Base-by-base conservation (phyloP, 1,140 invertebrate species). In the Lepidurus couesii region DNA sequence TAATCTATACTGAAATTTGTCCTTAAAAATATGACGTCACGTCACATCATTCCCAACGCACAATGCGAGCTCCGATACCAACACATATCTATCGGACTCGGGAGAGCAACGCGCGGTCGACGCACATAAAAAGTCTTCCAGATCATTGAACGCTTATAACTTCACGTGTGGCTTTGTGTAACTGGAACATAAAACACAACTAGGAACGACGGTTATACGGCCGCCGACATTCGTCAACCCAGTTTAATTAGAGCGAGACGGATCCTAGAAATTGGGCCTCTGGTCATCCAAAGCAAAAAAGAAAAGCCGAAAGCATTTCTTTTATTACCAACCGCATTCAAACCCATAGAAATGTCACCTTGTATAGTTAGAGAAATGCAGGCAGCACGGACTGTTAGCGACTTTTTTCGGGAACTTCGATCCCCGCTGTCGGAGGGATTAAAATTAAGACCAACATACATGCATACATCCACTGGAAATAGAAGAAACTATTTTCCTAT, bases 371-470 rank as follows among this genome's bases (percentile, higher is more conserved):
- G 34, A 34, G 34, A 34, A 34, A 34, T 34, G 34, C 34, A 34
- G 34, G 34, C 34, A 34, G 34, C 34, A 34, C 34, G 34, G 34
- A 34, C 34, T 34, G 34, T 34, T 34, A 34, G 34, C 34, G 34
- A 34, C 34, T 65, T 65, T 65, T 21, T 65, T 65, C 53, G 53
- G 21, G 53, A 65, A n/a, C 21, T 65, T 65, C 7, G 13, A 21
- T 65, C 13, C 21, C 53, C 16, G 53, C 53, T 65, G 53, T 65
- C 53, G 16, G 16, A 65, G 53, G 53, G 6, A 65, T 65, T 65
- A 65, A 21, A 65, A 65, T 65, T 65, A 65, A 65, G 53, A 65
- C 53, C 53, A n/a, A 65, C 53, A 65, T 21, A 65, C 21, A 13
- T 65, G 10, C 47, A 16, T 34, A 34, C 13, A 65, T 65, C 21